A percentile compares a stretch with the other conserved stretches of the same genome.
Evolutionary conservation across 2,888 invertebrate genomes (phyloP).

Genomic region (Napeogenes sylphis): DNA sequence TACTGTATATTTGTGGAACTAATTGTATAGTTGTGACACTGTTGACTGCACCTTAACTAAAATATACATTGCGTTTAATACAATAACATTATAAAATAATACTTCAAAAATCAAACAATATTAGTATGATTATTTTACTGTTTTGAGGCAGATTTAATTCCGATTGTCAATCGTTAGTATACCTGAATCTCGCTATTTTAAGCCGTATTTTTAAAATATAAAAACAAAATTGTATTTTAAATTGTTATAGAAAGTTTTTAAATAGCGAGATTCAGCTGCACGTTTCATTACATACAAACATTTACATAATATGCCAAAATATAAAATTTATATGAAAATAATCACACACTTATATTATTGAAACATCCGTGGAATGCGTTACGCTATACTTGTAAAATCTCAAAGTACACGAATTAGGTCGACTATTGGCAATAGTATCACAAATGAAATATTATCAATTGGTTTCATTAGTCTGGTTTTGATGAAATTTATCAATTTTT

Average conservation of each 20-base stretch:
- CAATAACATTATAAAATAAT: slow-evolving; percentile 45
- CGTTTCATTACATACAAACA: slow-evolving; percentile 12
- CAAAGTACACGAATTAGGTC: slow-evolving; percentile 45
- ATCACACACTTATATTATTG: slow-evolving; percentile 58
- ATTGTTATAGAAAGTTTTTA: too few species aligned
- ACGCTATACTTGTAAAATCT: slow-evolving; percentile 20
- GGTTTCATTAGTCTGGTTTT: slow-evolving; percentile 34
- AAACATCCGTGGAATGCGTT: slow-evolving; percentile 62
- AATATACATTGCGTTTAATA: slow-evolving; percentile 38
- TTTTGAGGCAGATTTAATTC: slow-evolving; percentile 58
- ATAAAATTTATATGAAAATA: slow-evolving; percentile 61
- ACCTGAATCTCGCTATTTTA: too few species aligned
- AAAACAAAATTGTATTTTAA: too few species aligned
- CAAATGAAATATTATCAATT: slow-evolving; percentile 61
- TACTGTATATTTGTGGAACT: slow-evolving; percentile 50
- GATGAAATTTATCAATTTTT: slow-evolving; percentile 13
- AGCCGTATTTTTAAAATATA: too few species aligned
- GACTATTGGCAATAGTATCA: slow-evolving; percentile 68
- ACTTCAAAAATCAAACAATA: slow-evolving; percentile 47
- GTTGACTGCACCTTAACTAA: slow-evolving; percentile 50
- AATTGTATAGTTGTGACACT: slow-evolving; percentile 65
- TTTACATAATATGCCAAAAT: slow-evolving; percentile 21
- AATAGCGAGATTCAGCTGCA: too few species aligned
- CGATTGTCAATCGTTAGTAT: slow-evolving; percentile 24
- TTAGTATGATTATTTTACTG: slow-evolving; percentile 49